A percentile compares a stretch with the other conserved stretches of the same genome.
phyloP scores from a whole-genome alignment of 2,888 invertebrate species.

The Melieria crassipennis region DNA sequence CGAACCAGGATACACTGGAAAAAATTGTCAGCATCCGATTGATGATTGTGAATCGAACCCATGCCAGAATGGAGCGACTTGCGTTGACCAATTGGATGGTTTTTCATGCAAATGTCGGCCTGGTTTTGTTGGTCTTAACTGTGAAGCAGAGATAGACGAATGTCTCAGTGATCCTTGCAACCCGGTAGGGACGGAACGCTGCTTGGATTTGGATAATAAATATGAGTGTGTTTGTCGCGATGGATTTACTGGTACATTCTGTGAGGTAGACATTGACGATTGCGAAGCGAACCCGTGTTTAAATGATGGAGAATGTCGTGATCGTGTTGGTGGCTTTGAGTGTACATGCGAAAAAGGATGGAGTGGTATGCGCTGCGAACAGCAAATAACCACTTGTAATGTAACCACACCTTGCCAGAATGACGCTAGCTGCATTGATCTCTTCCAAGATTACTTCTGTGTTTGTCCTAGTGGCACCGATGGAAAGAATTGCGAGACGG shows the following conservation, averaged over 20 bases:
- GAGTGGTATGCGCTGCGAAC: constrained; percentile 86
- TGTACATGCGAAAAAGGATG: constrained; percentile 87
- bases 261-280: constrained; percentile 88
- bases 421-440: constrained; percentile 88
- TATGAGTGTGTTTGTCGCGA: constrained; percentile 88
- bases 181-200: constrained; percentile 88
- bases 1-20: constrained; percentile 93
- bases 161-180: constrained; percentile 92
- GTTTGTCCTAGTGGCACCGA: constrained; percentile 92
- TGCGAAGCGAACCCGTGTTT: constrained; percentile 86
- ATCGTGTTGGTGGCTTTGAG: constrained; percentile 84
- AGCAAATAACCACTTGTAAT: constrained; percentile 87
- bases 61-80: constrained; percentile 92
- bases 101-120: constrained; percentile 93
- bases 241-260: constrained; percentile 85
- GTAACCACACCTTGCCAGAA: constrained; percentile 87
- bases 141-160: constrained; percentile 93
- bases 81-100: constrained; percentile 87
- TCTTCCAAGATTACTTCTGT: constrained; percentile 77
- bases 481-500: constrained; percentile 96
- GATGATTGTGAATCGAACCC: constrained; percentile 91
- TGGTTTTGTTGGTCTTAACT: constrained; percentile 91
- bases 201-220: constrained; percentile 88
- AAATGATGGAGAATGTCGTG: constrained; percentile 89
- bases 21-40: constrained; percentile 90